phyloP scores from a whole-genome alignment of 1,140 invertebrate genomes.

The Oedothorax gibbosus region DNA sequence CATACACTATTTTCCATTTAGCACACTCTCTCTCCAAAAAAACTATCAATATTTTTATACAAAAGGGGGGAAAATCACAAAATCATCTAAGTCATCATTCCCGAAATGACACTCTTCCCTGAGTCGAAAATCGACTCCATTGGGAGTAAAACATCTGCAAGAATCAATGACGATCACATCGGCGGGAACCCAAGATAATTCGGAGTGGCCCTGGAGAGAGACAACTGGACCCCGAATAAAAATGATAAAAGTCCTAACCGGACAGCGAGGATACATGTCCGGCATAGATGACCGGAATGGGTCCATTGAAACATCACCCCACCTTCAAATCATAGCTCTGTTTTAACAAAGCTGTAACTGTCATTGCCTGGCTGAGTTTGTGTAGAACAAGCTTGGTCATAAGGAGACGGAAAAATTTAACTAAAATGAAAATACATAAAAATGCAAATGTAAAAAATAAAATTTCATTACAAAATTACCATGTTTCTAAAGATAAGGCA shows the following conservation, averaged over 20 bases:
- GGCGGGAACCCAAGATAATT: background rate
- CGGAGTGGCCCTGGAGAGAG: conserved; percentile 6
- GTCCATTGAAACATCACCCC: conserved; percentile 53
- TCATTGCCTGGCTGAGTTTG: no score
- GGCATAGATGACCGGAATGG: conserved; percentile 33
- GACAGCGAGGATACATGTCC: conserved; percentile 27
- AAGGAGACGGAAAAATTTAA: no score
- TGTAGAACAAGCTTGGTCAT: no score
- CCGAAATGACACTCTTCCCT: background rate
- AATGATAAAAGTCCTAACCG: conserved; percentile 13
- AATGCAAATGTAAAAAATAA: no score
- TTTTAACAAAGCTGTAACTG: no score
- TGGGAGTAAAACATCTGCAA: background rate
- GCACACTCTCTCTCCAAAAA: no score
- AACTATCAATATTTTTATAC: no score
- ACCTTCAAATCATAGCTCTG: background rate
- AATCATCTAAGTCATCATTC: background rate
- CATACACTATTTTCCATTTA: no score
- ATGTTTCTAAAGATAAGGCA: no score
- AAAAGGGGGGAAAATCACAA: no score
- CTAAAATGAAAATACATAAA: no score
- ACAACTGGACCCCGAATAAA: conserved; percentile 19
- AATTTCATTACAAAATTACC: no score
- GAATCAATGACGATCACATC: conserved; percentile 24
- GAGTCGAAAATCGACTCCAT: background rate